Conservation (phyloP, 30 jellyfish, hydroid and myxozoan genomes). For the Mastigias papua region DNA sequence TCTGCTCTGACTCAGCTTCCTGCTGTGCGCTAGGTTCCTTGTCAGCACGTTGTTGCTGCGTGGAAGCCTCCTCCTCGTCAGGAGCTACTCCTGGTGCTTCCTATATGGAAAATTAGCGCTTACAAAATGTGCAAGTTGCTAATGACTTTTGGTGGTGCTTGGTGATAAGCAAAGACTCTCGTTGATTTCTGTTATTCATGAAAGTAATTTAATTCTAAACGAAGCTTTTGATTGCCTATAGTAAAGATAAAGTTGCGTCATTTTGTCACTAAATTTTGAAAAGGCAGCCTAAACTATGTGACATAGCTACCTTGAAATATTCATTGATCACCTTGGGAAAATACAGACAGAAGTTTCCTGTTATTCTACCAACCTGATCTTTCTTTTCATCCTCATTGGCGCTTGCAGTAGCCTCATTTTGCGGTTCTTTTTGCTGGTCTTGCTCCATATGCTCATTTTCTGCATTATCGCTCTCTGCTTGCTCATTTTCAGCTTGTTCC, state of each 20-base stretch:
- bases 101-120: not conserved
- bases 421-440: constrained; percentile 5
- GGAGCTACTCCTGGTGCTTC: constrained; percentile 67
- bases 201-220: too few relatives aligned
- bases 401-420: constrained; percentile 2
- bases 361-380: constrained; percentile 54
- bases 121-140: too few relatives aligned
- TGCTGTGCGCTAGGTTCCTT: constrained; percentile 22
- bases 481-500: constrained; percentile 13
- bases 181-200: too few relatives aligned
- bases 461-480: constrained; percentile 2
- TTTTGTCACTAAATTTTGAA: too few relatives aligned
- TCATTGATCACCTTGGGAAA: too few relatives aligned
- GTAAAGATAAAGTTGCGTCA: not conserved
- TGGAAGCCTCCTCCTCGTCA: constrained; percentile 34
- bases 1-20: constrained; percentile 55
- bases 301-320: too few relatives aligned
- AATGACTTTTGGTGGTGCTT: too few relatives aligned
- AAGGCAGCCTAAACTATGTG: too few relatives aligned
- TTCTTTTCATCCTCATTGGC: constrained; percentile 46
- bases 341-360: too few relatives aligned
- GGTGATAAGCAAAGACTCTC: too few relatives aligned
- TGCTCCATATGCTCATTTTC: constrained; percentile 34
- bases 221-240: too few relatives aligned
- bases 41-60: constrained; percentile 43